Conservation (phyloP, 2,113 vertebrate species). For the Natator depressus region DNA sequence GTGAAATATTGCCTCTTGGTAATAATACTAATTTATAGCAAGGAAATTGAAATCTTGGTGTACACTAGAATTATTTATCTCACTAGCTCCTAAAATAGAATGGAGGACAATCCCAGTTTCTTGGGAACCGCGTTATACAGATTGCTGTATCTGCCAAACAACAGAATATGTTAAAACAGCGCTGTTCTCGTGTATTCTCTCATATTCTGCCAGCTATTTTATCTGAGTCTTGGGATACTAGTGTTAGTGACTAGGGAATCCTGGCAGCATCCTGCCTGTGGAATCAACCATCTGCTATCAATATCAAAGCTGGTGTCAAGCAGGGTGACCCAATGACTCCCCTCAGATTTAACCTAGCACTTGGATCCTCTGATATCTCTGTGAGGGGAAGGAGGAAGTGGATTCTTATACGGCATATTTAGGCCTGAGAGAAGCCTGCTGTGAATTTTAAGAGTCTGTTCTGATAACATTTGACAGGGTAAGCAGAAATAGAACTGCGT, state of each 20-base stretch:
- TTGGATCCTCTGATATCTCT: neutral
- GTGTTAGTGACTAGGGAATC: neutral
- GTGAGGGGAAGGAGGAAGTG: neutral
- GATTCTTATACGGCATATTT: neutral
- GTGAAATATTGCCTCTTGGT: neutral
- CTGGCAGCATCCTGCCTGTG: neutral
- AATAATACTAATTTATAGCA: conserved; percentile 39
- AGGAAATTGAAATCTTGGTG: conserved; percentile 35
- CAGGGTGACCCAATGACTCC: neutral
- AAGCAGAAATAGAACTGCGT: too few species aligned
- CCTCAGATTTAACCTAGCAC: neutral
- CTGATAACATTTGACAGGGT: too few species aligned
- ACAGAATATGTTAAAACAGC: conserved; percentile 2
- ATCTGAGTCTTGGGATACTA: neutral
- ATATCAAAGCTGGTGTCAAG: neutral
- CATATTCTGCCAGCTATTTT: conserved; percentile 43
- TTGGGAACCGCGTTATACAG: conserved; percentile 45
- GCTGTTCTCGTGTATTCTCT: neutral
- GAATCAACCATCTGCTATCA: neutral
- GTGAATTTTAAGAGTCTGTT: too few species aligned
- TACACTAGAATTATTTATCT: conserved; percentile 24
- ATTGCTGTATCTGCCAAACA: conserved; percentile 23
- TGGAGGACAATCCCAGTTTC: conserved; percentile 38
- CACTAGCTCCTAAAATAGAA: conserved; percentile 53
- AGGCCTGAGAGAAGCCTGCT: neutral